A percentile compares a stretch with the other conserved stretches of the same genome.
Evolutionary conservation across 1,140 invertebrate genomes (phyloP).

Genomic region (Anastrepha ludens): DNA sequence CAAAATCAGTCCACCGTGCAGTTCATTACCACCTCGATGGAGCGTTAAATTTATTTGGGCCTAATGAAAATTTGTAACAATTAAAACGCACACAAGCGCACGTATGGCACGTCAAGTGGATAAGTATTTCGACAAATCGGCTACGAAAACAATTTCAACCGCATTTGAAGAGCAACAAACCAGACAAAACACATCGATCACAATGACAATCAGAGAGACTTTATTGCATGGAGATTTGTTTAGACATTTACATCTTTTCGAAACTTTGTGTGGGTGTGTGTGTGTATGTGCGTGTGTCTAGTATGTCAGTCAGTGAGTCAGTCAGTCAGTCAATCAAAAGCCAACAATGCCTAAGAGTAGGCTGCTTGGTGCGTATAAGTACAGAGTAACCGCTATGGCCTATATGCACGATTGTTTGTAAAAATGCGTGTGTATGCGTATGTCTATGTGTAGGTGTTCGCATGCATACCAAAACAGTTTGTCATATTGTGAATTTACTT

Average conservation of each 20-base stretch:
- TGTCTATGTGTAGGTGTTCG: slow-evolving; percentile 6
- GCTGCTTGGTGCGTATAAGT: neutral
- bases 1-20: neutral
- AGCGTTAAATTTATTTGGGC: slow-evolving; percentile 34
- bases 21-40: slow-evolving; percentile 32
- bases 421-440: neutral
- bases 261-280: neutral
- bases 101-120: too few relatives aligned
- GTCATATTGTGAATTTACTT: slow-evolving; percentile 36
- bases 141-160: slow-evolving; percentile 36
- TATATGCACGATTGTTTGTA: too few relatives aligned
- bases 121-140: neutral
- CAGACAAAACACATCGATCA: slow-evolving; percentile 37
- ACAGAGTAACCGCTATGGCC: neutral
- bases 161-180: slow-evolving; percentile 38
- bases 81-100: neutral
- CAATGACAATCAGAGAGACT: neutral
- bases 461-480: slow-evolving; percentile 2
- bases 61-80: slow-evolving; percentile 28
- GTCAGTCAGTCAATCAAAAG: slow-evolving; percentile 24
- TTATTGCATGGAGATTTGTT: neutral
- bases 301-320: neutral
- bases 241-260: slow-evolving; percentile 15
- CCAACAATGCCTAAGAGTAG: slow-evolving; percentile 9
- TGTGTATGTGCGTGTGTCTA: neutral